Conservation (phyloP, 1,140 invertebrate species). For the Lamellibrachia luymesi region DNA sequence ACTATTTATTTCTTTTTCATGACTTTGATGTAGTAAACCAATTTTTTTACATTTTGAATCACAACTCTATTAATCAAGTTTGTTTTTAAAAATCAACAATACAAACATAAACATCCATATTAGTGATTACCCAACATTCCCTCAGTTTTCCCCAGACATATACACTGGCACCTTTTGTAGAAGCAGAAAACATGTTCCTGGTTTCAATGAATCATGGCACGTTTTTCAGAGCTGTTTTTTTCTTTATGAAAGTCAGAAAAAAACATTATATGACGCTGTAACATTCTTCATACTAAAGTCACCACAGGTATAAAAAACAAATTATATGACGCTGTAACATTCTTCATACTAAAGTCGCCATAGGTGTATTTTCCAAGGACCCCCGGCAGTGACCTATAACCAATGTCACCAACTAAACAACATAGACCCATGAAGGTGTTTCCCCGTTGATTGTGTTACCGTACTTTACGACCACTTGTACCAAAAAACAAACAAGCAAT, state of each 20-base stretch:
- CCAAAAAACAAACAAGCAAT: not conserved
- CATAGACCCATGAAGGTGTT: not conserved
- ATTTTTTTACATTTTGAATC: too few species aligned
- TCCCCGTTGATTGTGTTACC: not conserved
- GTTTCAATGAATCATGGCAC: not conserved
- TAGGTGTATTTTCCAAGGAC: not conserved
- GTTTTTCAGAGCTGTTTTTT: not conserved
- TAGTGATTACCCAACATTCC: too few species aligned
- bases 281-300: not conserved
- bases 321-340: not conserved
- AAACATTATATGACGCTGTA: not conserved
- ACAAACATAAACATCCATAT: too few species aligned
- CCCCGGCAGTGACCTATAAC: not conserved
- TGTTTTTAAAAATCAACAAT: too few species aligned
- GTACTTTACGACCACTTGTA: not conserved
- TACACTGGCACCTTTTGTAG: too few species aligned
- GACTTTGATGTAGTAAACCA: not conserved
- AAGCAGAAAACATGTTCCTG: not conserved
- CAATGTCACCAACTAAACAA: not conserved
- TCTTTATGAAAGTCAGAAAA: not conserved
- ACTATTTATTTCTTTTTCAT: not conserved
- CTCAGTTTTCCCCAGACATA: too few species aligned
- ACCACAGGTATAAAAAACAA: not conserved
- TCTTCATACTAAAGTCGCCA: not conserved
- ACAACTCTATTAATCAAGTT: too few species aligned